Base-by-base conservation (phyloP, 1,140 invertebrate genomes). In the Prorops nasuta region DNA sequence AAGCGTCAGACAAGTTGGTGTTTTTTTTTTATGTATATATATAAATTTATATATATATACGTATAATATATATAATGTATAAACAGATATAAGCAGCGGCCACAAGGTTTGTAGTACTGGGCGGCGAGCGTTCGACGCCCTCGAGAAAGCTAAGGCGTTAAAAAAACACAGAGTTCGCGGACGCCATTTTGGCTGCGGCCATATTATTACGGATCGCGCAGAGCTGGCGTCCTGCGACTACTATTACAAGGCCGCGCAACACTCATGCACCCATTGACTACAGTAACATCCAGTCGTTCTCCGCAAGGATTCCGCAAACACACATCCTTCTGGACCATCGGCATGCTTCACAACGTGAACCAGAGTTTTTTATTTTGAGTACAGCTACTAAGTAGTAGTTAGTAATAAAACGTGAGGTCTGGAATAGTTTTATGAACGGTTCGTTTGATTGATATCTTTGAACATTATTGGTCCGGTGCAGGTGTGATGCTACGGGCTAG, bases 191-290 rank as follows among this genome's bases (percentile, higher is more conserved):
- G n/a, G n/a, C n/a, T n/a, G n/a, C n/a, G n/a, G n/a, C n/a, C n/a
- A n/a, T n/a, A n/a, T n/a, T n/a, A n/a, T n/a, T n/a, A n/a, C n/a
- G n/a, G n/a, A n/a, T n/a, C n/a, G n/a, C n/a, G n/a, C n/a, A n/a
- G n/a, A n/a, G n/a, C n/a, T n/a, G n/a, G n/a, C n/a, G 46, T 21
- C 17, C 58, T 34, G 36, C 49, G 24, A 58, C 39, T 51, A 48
- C 43, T 37, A 34, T 55, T 51, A 52, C 57, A 56, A 61, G 43
- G 51, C 50, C 56, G 38, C 28, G 57, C 52, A 67, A 71, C 60
- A 65, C 51, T 45, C 69, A 70, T 71, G 68, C 71, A 71, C 50
- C 58, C 43, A 62, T 63, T 50, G 59, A 69, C 51, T 31, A 47
- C 41, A 44, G 28, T 22, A 53, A 52, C n/a, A n/a, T n/a, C n/a